Conservation (phyloP, 2,797 vertebrate genomes). For the Clarias fuscus region DNA sequence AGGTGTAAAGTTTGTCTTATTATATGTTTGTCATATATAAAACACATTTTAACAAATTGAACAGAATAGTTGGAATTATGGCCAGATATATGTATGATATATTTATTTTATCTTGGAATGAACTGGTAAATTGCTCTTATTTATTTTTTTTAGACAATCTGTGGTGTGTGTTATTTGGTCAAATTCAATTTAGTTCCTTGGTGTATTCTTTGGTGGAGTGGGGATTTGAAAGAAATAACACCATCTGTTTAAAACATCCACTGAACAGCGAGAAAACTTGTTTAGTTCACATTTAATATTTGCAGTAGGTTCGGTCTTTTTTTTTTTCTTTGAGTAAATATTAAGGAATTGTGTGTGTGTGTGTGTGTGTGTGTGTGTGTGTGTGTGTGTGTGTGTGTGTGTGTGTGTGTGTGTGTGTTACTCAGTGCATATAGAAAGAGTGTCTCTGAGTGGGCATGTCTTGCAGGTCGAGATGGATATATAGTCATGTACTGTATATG, state of each 20-base stretch:
- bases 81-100: too few species aligned
- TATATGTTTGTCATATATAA: too few species aligned
- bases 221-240: background rate
- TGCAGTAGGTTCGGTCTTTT: background rate
- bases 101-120: background rate
- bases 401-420: background rate
- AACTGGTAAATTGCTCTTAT: background rate
- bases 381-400: background rate
- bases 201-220: background rate
- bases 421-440: background rate
- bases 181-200: background rate
- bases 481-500: background rate
- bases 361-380: background rate
- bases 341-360: background rate
- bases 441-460: constrained; percentile 2
- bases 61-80: background rate
- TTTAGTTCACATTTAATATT: constrained; percentile 7
- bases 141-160: background rate
- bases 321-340: background rate
- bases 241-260: background rate
- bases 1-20: background rate
- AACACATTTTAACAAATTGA: background rate
- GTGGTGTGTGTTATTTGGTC: background rate
- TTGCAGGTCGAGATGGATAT: background rate
- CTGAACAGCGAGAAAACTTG: background rate